Evolutionary conservation across 2,888 invertebrate species (phyloP), one percentile per base, ranked within the genome.

Genomic region (Pterostichus madidus): DNA sequence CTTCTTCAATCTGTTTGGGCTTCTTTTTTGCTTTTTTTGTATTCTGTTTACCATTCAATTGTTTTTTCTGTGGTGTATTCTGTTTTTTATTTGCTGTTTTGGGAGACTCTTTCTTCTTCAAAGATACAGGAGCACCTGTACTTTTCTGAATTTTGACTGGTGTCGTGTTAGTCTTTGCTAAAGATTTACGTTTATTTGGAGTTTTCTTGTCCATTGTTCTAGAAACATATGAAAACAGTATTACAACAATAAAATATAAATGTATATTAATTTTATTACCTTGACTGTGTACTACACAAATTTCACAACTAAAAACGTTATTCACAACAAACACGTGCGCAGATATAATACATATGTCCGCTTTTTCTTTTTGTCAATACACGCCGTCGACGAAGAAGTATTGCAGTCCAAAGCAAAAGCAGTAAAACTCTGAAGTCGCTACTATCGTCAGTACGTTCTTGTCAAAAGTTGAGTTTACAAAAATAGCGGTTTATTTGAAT

Each of bases 151-250:
- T 13, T 17, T 71, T 71, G 17, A 6, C 17, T 15, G 68, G 68
- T 5, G 68, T 71, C 17, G 15, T 11, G 44, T 17, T 44, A 11
- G 15, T 32, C 10, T 7, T 17, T 39, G 44, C 68, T 17, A 71
- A 39, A 71, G 68, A 71, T 71, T 71, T 71, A 11, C 68, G 39
- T 71, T 71, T 71, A 10, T 71, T 68, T 13, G 39, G 68, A 8
- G 68, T 39, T 39, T 68, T 71, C 44, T 71, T 44, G 2, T 39
- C 44, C 68, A 71, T 71, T 15, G 6, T 71, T 5, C 64, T 64
- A 7, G 4, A 35, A 64, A 64, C 31, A 56, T 39, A 39, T 39
- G 8, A 39, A 39, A 39, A 39, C 8, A 24, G 39, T 39, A 24
- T 24, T 39, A 39, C 0, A 7, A 39, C 39, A 39, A 39, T 39